Percentiles rank a stretch among this genome's conserved stretches.
phyloP scores from a whole-genome alignment of 2,113 vertebrate species.

The Telmatochromis sp. region DNA sequence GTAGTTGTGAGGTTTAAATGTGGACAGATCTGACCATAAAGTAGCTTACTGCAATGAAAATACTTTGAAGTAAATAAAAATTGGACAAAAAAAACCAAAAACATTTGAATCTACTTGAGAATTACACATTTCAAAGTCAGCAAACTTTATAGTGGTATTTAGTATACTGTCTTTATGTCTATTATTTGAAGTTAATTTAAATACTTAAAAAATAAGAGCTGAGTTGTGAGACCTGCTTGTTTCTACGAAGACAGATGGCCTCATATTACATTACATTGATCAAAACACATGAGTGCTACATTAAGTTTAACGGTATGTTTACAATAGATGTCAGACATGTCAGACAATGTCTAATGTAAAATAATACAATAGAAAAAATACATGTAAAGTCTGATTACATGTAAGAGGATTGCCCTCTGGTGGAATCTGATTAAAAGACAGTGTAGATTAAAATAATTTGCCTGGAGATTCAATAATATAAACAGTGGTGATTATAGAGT shows the following conservation, averaged over 20 bases:
- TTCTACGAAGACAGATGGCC: accelerated
- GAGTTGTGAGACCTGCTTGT: neutral
- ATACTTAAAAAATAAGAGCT: neutral
- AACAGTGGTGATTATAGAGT: neutral
- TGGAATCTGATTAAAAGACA: neutral
- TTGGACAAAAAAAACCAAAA: accelerated
- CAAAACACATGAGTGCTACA: neutral
- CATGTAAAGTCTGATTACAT: neutral
- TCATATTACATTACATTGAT: neutral
- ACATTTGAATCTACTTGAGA: neutral
- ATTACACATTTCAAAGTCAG: neutral
- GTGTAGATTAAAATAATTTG: neutral
- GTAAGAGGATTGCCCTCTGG: neutral
- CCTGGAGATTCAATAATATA: neutral
- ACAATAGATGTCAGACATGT: neutral
- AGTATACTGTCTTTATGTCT: neutral
- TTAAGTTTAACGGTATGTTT: neutral
- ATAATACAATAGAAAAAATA: neutral
- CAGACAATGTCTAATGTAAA: neutral
- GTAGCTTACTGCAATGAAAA: neutral
- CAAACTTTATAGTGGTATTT: neutral
- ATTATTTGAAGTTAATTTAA: neutral
- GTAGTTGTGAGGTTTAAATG: neutral
- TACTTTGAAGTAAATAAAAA: neutral
- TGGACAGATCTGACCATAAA: neutral